phyloP scores from a whole-genome alignment of 2,113 vertebrate genomes.

The Irena cyanogastra region DNA sequence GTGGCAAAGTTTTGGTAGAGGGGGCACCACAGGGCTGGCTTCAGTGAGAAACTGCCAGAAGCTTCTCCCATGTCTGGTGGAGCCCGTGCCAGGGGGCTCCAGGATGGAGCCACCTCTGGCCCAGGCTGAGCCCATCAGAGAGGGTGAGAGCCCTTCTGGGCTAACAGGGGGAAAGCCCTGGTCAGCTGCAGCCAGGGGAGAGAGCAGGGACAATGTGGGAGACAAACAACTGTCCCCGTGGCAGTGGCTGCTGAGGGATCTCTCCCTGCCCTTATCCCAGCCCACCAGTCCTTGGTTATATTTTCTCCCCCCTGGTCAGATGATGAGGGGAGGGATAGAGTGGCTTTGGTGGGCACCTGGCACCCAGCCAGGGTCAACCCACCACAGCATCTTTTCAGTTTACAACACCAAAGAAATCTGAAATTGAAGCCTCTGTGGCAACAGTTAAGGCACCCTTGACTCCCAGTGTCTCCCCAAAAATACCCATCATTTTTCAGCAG shows the following conservation, averaged over 20 bases:
- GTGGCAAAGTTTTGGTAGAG: neutral
- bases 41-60: neutral
- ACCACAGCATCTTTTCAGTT: neutral
- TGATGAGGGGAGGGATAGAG: neutral
- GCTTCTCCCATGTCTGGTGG: neutral
- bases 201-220: neutral
- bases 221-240: accelerated
- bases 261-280: neutral
- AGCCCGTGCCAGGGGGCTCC: neutral
- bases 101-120: neutral
- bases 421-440: neutral
- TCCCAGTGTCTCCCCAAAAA: neutral
- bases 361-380: neutral
- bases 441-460: neutral
- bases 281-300: accelerated
- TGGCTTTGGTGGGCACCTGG: neutral
- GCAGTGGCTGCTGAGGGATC: neutral
- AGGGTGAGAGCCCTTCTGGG: neutral
- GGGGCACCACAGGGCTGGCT: neutral
- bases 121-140: neutral
- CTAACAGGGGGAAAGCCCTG: neutral
- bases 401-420: neutral
- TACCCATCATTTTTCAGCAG: neutral
- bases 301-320: neutral
- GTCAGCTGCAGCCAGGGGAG: neutral